These are phyloP conservation scores for Melospiza georgiana DNA, from an alignment of 2,113 vertebrate genomes.

Conservation along the genomic window DNA sequence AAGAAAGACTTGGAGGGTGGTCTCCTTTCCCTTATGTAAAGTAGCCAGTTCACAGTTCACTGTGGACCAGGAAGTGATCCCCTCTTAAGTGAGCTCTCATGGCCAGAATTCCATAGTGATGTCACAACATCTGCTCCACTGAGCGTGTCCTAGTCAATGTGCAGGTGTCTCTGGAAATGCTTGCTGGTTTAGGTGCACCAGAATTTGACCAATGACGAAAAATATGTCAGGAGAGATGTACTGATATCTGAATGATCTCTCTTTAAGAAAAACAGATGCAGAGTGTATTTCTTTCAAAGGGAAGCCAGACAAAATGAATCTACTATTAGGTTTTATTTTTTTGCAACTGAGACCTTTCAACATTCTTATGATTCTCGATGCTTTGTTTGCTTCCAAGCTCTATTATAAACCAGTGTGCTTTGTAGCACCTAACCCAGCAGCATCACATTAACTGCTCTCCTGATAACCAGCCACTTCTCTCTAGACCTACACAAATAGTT, in stretches of 20 bases:
- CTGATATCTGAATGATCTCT: background rate
- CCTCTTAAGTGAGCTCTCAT: background rate
- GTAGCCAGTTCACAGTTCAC: background rate
- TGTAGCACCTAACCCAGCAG: background rate
- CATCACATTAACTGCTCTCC: background rate
- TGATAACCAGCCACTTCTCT: background rate
- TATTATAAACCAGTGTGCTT: background rate
- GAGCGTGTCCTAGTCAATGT: background rate
- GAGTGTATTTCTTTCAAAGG: background rate
- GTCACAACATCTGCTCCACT: background rate
- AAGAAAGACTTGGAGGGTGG: conserved; percentile 6
- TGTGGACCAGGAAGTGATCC: accelerated
- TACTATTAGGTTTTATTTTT: background rate
- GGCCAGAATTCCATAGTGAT: background rate
- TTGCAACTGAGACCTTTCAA: background rate
- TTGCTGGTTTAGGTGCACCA: background rate
- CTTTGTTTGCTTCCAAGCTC: background rate
- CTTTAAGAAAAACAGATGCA: background rate
- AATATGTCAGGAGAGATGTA: background rate
- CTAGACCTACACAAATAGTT: background rate
- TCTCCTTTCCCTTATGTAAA: background rate
- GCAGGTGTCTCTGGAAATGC: background rate
- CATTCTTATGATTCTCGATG: background rate
- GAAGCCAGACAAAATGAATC: background rate
- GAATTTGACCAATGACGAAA: background rate